Conservation (phyloP, 2,797 vertebrate species). For the Phoebastria nigripes region DNA sequence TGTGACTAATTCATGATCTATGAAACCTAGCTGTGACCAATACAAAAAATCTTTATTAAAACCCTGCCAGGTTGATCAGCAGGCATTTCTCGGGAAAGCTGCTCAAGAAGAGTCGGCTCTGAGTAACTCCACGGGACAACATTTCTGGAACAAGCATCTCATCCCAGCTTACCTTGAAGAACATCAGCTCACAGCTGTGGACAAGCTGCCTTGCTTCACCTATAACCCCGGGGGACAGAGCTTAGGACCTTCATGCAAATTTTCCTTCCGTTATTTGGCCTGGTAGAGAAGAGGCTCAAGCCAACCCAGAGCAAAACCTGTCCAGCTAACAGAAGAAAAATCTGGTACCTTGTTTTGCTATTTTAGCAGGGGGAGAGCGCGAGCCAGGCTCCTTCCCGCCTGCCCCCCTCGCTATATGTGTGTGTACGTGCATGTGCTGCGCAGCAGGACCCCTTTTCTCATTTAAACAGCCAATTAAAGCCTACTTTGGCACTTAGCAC, state of each 20-base stretch:
- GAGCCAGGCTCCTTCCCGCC: not conserved
- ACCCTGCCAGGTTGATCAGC: not conserved
- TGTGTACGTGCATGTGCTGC: not conserved
- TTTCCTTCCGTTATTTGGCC: not conserved
- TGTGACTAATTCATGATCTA: conserved; percentile 72
- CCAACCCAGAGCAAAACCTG: not conserved
- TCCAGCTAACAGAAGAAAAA: not conserved
- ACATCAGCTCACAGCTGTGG: rapidly evolving
- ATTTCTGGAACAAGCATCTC: not conserved
- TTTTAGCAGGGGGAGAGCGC: not conserved
- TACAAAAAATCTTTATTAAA: conserved; percentile 60
- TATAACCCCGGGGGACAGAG: not conserved
- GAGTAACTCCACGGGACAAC: rapidly evolving
- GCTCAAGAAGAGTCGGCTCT: not conserved
- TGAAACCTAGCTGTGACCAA: conserved; percentile 67
- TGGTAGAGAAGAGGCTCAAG: not conserved
- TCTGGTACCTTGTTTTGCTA: not conserved
- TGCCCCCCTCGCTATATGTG: not conserved
- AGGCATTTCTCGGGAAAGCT: not conserved
- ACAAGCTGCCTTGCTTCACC: not conserved
- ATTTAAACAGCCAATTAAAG: conserved; percentile 78
- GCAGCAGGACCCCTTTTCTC: conserved; percentile 63
- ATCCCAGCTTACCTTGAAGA: not conserved
- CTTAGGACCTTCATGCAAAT: not conserved
- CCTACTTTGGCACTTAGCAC: conserved; percentile 70